Evolutionary conservation across 2,113 vertebrate species (phyloP).

Genomic region (Ctenodactylus gundi): DNA sequence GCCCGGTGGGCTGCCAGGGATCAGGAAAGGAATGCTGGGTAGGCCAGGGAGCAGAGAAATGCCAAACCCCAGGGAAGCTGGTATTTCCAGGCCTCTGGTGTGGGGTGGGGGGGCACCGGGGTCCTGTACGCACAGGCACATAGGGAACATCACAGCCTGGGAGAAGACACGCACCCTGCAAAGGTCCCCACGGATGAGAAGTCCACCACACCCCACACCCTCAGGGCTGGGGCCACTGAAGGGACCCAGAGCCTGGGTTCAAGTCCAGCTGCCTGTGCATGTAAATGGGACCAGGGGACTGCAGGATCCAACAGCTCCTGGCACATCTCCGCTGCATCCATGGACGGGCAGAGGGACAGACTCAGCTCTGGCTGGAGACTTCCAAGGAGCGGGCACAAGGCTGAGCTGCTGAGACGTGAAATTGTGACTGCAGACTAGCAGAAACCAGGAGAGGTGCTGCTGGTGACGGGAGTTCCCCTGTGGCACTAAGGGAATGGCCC

Average conservation of each 20-base stretch:
- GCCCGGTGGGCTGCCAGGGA: slow-evolving; percentile 50
- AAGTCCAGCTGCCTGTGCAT: accelerated
- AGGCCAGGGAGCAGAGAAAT: not conserved
- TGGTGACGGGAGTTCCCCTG: not conserved
- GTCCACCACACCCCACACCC: not conserved
- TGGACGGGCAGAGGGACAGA: no score
- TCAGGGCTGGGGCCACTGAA: no score
- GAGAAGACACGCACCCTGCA: accelerated
- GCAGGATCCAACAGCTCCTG: no score
- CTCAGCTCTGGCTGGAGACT: not conserved
- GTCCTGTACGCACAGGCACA: accelerated
- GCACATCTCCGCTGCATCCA: accelerated
- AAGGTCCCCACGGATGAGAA: not conserved
- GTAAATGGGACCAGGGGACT: no score
- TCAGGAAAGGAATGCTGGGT: not conserved
- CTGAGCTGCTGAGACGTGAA: not conserved
- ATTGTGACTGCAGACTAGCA: accelerated
- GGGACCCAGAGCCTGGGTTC: accelerated
- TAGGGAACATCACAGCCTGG: not conserved
- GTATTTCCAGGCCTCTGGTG: accelerated
- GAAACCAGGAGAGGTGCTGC: no score
- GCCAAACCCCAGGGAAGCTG: not conserved
- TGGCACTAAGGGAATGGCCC: not conserved
- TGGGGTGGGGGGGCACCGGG: accelerated
- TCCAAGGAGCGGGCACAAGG: no score